These are phyloP conservation scores for Australoheros scitulus DNA, from an alignment of 2,113 vertebrate genomes.

Conservation along the genomic window DNA sequence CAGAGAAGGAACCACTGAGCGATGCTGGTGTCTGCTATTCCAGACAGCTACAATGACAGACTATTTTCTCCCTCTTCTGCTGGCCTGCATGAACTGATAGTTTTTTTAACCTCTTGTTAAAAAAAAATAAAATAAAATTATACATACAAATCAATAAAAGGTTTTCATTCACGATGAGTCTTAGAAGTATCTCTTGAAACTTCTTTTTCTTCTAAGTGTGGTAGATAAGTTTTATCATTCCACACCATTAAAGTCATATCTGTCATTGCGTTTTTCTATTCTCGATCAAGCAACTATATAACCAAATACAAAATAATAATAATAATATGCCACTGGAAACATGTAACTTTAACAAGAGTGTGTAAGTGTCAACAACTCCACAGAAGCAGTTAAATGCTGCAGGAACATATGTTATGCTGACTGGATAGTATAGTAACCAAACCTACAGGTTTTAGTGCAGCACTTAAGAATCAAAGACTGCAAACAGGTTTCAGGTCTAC, in stretches of 20 bases:
- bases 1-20: slow-evolving; percentile 70
- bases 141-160: background rate
- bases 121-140: background rate
- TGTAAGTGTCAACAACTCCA: background rate
- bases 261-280: background rate
- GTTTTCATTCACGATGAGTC: background rate
- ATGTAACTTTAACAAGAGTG: background rate
- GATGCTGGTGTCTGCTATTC: slow-evolving; percentile 73
- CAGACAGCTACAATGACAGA: slow-evolving; percentile 72
- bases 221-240: background rate
- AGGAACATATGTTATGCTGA: background rate
- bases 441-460: slow-evolving; percentile 32
- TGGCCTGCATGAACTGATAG: background rate
- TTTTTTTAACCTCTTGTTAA: slow-evolving; percentile 4
- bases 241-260: no score
- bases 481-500: slow-evolving; percentile 25
- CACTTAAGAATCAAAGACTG: background rate
- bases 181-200: background rate
- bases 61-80: slow-evolving; percentile 29
- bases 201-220: background rate
- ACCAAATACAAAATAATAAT: background rate
- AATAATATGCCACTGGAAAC: background rate
- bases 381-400: background rate
- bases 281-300: background rate
- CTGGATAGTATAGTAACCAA: slow-evolving; percentile 26